Conservation (phyloP, 2,888 invertebrate species). For the Xanthia icteritia region DNA sequence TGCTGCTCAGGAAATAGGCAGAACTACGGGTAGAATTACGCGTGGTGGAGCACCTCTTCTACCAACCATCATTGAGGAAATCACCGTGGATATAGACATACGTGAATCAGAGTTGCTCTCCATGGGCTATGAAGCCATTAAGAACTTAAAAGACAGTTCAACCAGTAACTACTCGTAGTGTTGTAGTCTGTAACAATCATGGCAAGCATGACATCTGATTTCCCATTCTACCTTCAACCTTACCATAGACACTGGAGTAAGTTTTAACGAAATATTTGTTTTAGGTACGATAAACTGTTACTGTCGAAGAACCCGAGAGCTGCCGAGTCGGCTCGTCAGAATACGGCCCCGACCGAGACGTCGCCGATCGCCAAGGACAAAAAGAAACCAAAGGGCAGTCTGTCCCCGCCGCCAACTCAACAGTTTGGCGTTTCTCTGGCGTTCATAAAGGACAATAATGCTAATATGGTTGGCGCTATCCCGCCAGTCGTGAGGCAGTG, state of each 20-base stretch:
- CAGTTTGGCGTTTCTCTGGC: constrained; percentile 98
- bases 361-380: constrained; percentile 56
- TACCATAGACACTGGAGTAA: neutral
- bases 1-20: neutral
- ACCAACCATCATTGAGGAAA: neutral
- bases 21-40: neutral
- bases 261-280: constrained; percentile 17
- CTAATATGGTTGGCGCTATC: constrained; percentile 93
- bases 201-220: neutral
- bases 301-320: constrained; percentile 90
- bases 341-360: constrained; percentile 51
- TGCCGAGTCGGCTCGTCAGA: constrained; percentile 76
- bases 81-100: neutral
- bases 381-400: constrained; percentile 62
- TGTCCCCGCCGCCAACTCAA: constrained; percentile 92
- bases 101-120: neutral
- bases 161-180: neutral
- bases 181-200: too few species aligned
- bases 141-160: neutral
- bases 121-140: neutral
- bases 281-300: constrained; percentile 94
- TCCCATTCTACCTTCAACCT: neutral
- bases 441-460: constrained; percentile 97
- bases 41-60: neutral
- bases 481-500: constrained; percentile 98